Evolutionary conservation across 2,888 invertebrate genomes (phyloP), one percentile per base, ranked within the genome.

Genomic region (Venusia cambrica): DNA sequence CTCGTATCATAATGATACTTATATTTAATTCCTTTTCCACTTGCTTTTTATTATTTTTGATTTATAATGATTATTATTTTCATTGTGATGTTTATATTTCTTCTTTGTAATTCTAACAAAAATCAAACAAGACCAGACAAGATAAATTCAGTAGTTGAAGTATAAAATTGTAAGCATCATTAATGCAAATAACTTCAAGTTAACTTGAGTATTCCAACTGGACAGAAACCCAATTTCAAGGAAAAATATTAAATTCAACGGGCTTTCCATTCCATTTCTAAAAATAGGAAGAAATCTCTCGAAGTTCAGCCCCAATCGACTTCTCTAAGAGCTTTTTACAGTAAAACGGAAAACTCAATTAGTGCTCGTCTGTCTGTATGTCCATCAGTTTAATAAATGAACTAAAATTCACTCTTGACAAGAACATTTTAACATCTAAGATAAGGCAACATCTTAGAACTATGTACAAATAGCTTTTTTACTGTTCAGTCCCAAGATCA

Each of bases 271-370:
- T 45, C 30, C 46, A 44, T 49, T 49, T 39, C 39, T 38, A 46
- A 42, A 44, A 38, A 45, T 42, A 37, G 36, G 34, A 37, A 20
- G 38, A 37, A 40, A 25, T 36, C 34, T 32, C 33, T 35, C 37
- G 22, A 32, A 37, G 39, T 45, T 42, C 45, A 49, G 44, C 44
- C 10, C 44, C 46, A 49, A 49, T 49, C 46, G 45, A 42, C 44
- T 44, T 38, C 31, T 22, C 30, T 38, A 26, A 46, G 44, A 42
- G 49, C 42, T 49, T 49, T 46, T 42, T 46, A 49, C 29, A 24
- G 39, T 39, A 32, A 40, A 46, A 46, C 31, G 38, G 38, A 38
- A 46, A 46, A 49, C 44, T 45, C 42, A 49, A 49, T 49, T 46
- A 49, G 45, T 29, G 33, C 36, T 32, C 32, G 24, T 41, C 38